phyloP scores from a whole-genome alignment of 2,888 invertebrate genomes.

The Ditylenchus weischeri region DNA sequence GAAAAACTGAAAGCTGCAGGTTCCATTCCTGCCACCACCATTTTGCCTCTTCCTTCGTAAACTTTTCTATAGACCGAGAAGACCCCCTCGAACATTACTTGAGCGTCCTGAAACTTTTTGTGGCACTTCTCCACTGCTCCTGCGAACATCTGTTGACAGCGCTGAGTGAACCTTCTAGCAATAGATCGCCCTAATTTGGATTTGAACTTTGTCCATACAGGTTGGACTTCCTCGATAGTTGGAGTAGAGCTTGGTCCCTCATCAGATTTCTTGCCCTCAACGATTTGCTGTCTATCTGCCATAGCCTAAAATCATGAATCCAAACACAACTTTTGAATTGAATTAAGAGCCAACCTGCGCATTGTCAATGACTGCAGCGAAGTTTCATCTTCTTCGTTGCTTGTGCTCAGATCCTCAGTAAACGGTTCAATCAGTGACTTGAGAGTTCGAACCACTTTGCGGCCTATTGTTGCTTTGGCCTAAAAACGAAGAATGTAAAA shows the following conservation, averaged over 20 bases:
- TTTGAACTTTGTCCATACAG: conserved; percentile 36
- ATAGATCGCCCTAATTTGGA: conserved; percentile 36
- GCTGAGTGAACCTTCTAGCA: conserved; percentile 36
- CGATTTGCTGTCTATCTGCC: conserved; percentile 3
- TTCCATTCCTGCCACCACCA: too few relatives aligned
- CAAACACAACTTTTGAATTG: not conserved
- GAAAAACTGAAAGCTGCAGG: too few relatives aligned
- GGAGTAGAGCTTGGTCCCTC: conserved; percentile 5
- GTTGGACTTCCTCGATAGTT: conserved; percentile 28
- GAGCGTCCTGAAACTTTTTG: conserved; percentile 29
- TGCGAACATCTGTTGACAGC: conserved; percentile 47
- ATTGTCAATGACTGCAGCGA: conserved; percentile 22
- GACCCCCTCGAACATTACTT: conserved; percentile 31
- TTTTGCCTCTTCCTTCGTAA: too few relatives aligned
- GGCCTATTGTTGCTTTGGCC: conserved; percentile 23
- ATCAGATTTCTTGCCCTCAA: conserved; percentile 6
- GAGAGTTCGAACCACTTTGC: conserved; percentile 30
- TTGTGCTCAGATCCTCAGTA: conserved; percentile 18
- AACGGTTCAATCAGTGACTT: conserved; percentile 34
- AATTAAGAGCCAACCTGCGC: conserved; percentile 11
- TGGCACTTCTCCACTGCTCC: conserved; percentile 45
- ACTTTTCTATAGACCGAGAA: too few relatives aligned
- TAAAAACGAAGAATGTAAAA: conserved; percentile 16
- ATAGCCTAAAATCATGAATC: not conserved
- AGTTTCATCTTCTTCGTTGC: conserved; percentile 31